Evolutionary conservation across 2,888 invertebrate genomes (phyloP).

Genomic region (Xanthorhoe designata): DNA sequence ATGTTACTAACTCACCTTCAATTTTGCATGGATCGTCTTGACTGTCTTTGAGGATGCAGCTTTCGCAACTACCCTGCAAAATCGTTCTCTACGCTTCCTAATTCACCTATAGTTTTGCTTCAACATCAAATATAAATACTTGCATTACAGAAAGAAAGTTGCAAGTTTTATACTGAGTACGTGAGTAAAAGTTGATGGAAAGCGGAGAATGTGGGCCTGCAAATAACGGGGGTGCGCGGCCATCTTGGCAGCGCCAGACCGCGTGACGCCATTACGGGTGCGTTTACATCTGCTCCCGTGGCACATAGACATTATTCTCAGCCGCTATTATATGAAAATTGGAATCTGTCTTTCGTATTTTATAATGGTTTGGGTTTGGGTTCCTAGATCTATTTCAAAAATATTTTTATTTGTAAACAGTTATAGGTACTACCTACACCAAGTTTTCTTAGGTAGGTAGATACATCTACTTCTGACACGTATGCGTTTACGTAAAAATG

Average conservation of each 20-base stretch:
- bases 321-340: conserved; percentile 36
- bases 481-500: too few species aligned
- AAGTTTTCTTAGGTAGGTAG: too few species aligned
- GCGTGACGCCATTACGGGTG: conserved; percentile 81
- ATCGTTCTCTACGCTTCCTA: not conserved
- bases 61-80: conserved; percentile 2
- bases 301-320: conserved; percentile 54
- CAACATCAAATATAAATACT: not conserved
- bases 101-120: not conserved
- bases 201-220: conserved; percentile 61
- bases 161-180: conserved; percentile 45
- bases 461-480: too few species aligned
- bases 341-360: conserved; percentile 8
- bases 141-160: conserved; percentile 33
- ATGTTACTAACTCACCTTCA: conserved; percentile 64
- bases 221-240: conserved; percentile 70
- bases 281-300: conserved; percentile 57
- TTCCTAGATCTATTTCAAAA: not conserved
- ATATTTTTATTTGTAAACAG: not conserved
- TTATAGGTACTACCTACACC: too few species aligned
- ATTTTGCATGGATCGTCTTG: conserved; percentile 34
- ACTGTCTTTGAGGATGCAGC: conserved; percentile 10
- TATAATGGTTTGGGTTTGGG: not conserved
- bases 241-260: conserved; percentile 82
- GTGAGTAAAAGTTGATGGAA: conserved; percentile 51